Evolutionary conservation across 2,888 invertebrate genomes (phyloP), one percentile per base, ranked within the genome.

Genomic region (Mythimna vitellina): DNA sequence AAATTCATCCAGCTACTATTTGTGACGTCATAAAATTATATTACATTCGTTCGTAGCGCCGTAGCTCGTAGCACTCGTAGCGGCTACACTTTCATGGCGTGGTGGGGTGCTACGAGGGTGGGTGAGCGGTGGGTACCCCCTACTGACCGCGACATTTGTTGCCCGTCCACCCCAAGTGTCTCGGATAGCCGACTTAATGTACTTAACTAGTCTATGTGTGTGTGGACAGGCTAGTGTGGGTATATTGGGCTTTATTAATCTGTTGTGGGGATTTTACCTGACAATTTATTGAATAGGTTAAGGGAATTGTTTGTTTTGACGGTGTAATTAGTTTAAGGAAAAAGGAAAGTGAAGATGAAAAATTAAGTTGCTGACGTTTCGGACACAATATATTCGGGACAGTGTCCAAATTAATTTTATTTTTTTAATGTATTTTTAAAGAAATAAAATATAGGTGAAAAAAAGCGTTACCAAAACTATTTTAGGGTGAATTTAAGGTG

Each of bases 101-200:
- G 84, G 84, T 60, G 76, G 84, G 85, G 87, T 85, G 84, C 81
- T 81, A 85, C 71, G 85, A 72, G 89, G 89, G 90, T 73, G 83
- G 68, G 80, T 69, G 70, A 89, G 90, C 90, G 89, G 88, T 56
- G 29, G 56, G 32, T n/a, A n/a, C 58, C 56, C 56, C 58, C 58
- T 83, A 92, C 91, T 95, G 95, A 95, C 95, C 95, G 95, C 95
- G 93, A 95, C 95, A 95, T 95, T 95, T 94, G 95, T 95, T 91
- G 92, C 92, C 90, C 89, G 93, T 93, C 93, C 90, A 87, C 92
- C 93, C 91, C 87, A 80, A 81, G 83, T 81, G 87, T 85, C 87
- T 88, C 86, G 86, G 84, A 87, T 88, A 87, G 84, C 76, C 85
- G 82, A 87, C 88, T 89, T 91, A 89, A 92, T 89, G 88, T 89